phyloP scores from a whole-genome alignment of 2,797 vertebrate genomes.

The Micrastur ruficollis region DNA sequence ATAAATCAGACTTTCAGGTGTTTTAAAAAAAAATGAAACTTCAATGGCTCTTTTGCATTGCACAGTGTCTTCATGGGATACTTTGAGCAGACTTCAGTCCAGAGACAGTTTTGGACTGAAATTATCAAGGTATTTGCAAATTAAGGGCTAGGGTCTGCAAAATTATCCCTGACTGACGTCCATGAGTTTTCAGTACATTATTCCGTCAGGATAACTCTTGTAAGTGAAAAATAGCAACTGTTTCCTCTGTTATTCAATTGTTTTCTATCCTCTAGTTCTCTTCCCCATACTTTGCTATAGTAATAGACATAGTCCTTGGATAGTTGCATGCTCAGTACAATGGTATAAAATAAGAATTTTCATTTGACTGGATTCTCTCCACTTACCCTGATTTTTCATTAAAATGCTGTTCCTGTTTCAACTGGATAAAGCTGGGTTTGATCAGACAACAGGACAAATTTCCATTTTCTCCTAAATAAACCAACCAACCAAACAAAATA shows the following conservation, averaged over 20 bases:
- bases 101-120: neutral
- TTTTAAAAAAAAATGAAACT: neutral
- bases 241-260: neutral
- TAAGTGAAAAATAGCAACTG: neutral
- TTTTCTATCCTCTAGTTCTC: neutral
- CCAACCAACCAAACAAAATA: neutral
- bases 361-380: neutral
- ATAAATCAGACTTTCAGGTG: neutral
- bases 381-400: neutral
- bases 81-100: neutral
- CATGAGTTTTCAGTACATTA: neutral
- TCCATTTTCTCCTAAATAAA: neutral
- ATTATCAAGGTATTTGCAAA: neutral
- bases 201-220: neutral
- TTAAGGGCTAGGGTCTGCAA: neutral
- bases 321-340: neutral
- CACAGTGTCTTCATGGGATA: neutral
- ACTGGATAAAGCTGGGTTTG: neutral
- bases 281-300: neutral
- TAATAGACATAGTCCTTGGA: neutral
- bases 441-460: neutral
- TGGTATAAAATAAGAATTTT: neutral
- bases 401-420: neutral
- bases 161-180: neutral
- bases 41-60: neutral